phyloP scores from a whole-genome alignment of 2,888 invertebrate genomes.

The Apodemia duryi region DNA sequence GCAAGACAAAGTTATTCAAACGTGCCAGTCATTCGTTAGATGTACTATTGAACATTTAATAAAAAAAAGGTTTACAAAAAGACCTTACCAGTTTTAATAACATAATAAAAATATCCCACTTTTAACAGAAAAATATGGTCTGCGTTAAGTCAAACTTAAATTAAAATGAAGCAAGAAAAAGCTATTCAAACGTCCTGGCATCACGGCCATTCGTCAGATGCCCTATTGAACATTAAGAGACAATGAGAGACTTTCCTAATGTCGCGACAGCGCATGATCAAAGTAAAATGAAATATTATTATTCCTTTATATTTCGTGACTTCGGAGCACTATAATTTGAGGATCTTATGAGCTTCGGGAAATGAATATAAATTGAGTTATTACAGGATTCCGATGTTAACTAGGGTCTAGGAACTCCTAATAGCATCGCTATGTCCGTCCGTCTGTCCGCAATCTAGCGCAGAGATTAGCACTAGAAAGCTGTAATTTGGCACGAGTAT shows the following conservation, averaged over 20 bases:
- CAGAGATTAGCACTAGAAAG: too few relatives aligned
- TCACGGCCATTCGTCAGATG: slow-evolving; percentile 6
- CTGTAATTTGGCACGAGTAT: too few relatives aligned
- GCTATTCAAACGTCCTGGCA: slow-evolving; percentile 10
- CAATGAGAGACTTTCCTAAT: slow-evolving; percentile 18
- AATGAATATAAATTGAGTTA: neutral
- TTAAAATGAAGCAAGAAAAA: slow-evolving; percentile 9
- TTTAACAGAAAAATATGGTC: neutral
- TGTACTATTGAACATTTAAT: too few relatives aligned
- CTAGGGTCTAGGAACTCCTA: too few relatives aligned
- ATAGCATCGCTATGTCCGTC: too few relatives aligned
- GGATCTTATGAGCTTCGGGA: neutral
- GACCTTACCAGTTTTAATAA: too few relatives aligned
- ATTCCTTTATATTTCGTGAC: neutral
- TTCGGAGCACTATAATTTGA: neutral
- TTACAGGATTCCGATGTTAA: too few relatives aligned
- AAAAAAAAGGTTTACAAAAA: too few relatives aligned
- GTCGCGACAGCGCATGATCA: slow-evolving; percentile 16
- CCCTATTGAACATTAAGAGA: slow-evolving; percentile 14
- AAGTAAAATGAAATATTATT: slow-evolving; percentile 13
- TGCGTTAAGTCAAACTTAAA: neutral
- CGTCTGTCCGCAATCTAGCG: too few relatives aligned
- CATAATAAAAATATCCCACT: too few relatives aligned
- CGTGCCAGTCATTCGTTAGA: too few relatives aligned
- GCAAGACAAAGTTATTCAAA: too few relatives aligned